Conservation (phyloP, 2,797 vertebrate genomes). For the Tauraco hartlaubi region DNA sequence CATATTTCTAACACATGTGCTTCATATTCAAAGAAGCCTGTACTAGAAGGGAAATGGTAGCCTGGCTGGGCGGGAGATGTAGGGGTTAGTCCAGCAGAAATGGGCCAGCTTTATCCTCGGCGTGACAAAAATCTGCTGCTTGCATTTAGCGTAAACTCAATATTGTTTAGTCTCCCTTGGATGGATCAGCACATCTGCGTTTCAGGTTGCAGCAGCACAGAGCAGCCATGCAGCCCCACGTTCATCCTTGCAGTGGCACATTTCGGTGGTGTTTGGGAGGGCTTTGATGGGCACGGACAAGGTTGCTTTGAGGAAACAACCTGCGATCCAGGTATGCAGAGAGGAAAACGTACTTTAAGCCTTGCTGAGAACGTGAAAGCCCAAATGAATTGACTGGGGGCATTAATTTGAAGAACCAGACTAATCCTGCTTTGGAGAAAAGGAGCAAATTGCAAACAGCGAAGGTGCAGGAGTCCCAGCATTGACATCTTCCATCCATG, state of each 20-base stretch:
- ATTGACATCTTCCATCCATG: neutral
- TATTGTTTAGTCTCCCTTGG: neutral
- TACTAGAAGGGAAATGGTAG: neutral
- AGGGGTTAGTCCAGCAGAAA: neutral
- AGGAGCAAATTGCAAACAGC: neutral
- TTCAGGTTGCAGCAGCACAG: accelerated
- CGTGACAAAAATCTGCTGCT: neutral
- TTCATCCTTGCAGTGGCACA: accelerated
- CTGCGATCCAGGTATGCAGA: neutral
- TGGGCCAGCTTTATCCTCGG: neutral
- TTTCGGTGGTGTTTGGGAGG: neutral
- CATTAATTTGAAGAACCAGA: neutral
- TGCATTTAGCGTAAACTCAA: neutral
- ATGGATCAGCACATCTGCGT: neutral
- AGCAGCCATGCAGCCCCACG: accelerated
- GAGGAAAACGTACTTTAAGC: neutral
- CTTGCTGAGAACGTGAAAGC: neutral
- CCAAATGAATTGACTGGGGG: neutral
- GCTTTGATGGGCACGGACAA: neutral
- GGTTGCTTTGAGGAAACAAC: neutral
- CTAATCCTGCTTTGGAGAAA: neutral
- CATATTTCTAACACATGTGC: neutral
- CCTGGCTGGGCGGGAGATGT: neutral
- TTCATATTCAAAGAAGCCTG: neutral
- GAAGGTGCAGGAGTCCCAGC: neutral